These are phyloP conservation scores for Menidia beryllina DNA, from an alignment of 2,113 vertebrate genomes.

Conservation along the genomic window DNA sequence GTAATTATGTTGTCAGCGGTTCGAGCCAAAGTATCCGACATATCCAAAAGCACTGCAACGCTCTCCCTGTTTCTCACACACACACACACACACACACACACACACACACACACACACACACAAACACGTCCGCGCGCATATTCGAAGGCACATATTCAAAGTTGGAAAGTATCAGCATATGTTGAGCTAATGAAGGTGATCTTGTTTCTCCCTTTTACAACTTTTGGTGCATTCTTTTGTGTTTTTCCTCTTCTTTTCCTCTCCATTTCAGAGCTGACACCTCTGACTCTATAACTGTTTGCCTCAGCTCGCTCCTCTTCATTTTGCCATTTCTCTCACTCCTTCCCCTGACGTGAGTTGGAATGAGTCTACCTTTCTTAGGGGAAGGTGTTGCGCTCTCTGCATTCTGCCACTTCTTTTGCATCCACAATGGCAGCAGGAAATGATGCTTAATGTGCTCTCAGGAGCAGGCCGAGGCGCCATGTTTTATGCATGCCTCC, in stretches of 20 bases:
- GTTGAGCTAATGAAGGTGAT: slow-evolving; percentile 1
- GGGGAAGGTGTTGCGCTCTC: slow-evolving; percentile 46
- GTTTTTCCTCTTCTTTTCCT: slow-evolving; percentile 14
- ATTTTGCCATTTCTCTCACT: not conserved
- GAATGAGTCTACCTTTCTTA: slow-evolving; percentile 47
- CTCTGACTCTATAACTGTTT: slow-evolving; percentile 16
- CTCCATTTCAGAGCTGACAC: slow-evolving; percentile 21
- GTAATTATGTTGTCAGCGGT: slow-evolving; percentile 77
- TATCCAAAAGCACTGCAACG: not conserved
- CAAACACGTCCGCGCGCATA: slow-evolving; percentile 7
- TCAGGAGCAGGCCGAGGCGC: slow-evolving; percentile 62
- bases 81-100: not conserved
- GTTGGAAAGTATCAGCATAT: too few species aligned
- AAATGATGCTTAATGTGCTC: slow-evolving; percentile 75
- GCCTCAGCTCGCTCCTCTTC: slow-evolving; percentile 1
- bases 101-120: not conserved
- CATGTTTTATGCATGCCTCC: slow-evolving; percentile 71
- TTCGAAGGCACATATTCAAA: slow-evolving; percentile 21
- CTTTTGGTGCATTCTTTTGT: slow-evolving; percentile 3
- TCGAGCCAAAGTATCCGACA: slow-evolving; percentile 45
- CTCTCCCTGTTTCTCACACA: not conserved
- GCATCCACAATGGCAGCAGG: slow-evolving; percentile 57
- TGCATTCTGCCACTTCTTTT: slow-evolving; percentile 62
- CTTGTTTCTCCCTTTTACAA: slow-evolving; percentile 7
- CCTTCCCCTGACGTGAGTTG: slow-evolving; percentile 30